Evolutionary conservation across 2,797 vertebrate genomes (phyloP), one percentile per base, ranked within the genome.

Genomic region (Rhinophrynus dorsalis): DNA sequence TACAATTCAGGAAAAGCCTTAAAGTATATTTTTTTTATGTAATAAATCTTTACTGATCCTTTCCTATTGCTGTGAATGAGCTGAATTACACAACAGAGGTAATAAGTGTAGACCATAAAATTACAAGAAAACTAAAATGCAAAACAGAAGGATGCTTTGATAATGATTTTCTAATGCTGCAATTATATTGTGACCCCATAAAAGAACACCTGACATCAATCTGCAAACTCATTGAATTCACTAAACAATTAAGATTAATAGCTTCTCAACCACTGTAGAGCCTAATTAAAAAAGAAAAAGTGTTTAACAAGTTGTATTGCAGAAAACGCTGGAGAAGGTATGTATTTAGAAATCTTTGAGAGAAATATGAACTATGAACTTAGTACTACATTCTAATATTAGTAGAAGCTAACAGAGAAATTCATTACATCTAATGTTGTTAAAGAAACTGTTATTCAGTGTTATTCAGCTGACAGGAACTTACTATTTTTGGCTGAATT

Each of bases 121-220:
- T 27, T 51, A 42, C 27, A 42, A 33, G n/a, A 66, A 67, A 73
- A 33, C 10, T n/a, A 51, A 51, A 73, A 45, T 15, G 27, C 17
- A 73, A 60, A 54, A 33, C 47, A 45, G 35, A 60, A 67, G 20
- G 33, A 73, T 27, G 21, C 55, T 73, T 60, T 66, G 37, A 73
- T 73, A 67, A 66, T 66, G 62, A 33, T 60, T 66, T 73, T 67
- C 55, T 66, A 66, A 59, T 54, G 11, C 54, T 47, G 12, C 54
- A 7, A 8, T 67, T 47, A 74, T 15, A n/a, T 55, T 15, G 5
- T 68, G 72, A 61, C 17, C 44, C 75, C 67, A 33, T 56, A 50
- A 73, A 59, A 73, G 62, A 67, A 66, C 55, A 67, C 47, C 29
- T 76, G 30, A 56, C 51, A 56, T 75, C 51, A 73, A 47, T 74